phyloP scores from a whole-genome alignment of 2,797 vertebrate genomes.

The Mus minutoides region DNA sequence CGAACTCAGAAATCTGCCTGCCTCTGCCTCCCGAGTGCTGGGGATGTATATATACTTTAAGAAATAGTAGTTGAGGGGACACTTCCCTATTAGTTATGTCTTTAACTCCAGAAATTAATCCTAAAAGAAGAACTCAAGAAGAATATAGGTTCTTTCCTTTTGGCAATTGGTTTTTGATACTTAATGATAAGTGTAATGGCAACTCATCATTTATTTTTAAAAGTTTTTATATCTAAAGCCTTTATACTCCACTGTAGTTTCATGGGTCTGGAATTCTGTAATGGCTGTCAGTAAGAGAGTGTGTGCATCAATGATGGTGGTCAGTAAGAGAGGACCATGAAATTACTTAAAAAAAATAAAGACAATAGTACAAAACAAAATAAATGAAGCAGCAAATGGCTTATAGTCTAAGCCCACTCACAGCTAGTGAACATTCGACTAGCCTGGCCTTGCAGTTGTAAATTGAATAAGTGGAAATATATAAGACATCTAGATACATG shows the following conservation, averaged over 20 bases:
- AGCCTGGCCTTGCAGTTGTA: neutral
- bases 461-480: slow-evolving; percentile 15
- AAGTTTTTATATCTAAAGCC: neutral
- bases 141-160: neutral
- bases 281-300: neutral
- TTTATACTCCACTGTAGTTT: neutral
- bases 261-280: neutral
- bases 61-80: neutral
- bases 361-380: neutral
- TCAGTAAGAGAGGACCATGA: neutral
- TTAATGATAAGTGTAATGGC: neutral
- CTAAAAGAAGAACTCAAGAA: neutral
- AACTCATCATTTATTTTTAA: neutral
- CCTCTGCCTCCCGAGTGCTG: no score
- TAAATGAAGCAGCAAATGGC: neutral
- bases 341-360: neutral
- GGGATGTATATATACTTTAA: no score
- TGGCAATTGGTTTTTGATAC: neutral
- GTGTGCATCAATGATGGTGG: neutral
- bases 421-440: neutral
- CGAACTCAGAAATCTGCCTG: no score
- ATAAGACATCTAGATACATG: neutral
- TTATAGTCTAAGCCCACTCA: neutral
- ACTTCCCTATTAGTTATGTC: neutral
- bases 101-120: neutral